Percentiles rank a stretch among this genome's conserved stretches.
Conservation (phyloP, 2,888 invertebrate species). For the Cosmopolites sordidus region DNA sequence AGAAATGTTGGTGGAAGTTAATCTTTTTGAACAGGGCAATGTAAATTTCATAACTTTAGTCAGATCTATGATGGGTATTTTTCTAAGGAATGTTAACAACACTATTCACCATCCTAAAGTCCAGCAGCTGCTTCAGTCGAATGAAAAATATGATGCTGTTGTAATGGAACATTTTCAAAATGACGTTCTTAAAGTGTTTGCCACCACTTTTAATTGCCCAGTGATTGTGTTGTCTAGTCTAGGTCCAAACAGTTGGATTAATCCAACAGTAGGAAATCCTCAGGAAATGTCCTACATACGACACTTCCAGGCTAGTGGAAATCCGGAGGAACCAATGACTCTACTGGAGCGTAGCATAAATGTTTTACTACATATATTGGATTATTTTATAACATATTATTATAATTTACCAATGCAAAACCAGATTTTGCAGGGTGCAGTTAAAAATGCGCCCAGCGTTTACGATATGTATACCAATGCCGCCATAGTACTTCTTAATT, state of each 20-base stretch:
- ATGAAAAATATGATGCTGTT: too few relatives aligned
- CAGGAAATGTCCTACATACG: constrained; percentile 46
- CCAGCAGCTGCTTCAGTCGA: constrained; percentile 38
- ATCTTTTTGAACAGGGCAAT: too few relatives aligned
- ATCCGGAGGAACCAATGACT: constrained; percentile 12
- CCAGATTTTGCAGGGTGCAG: background rate
- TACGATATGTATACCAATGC: too few relatives aligned
- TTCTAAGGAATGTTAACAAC: too few relatives aligned
- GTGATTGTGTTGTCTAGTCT: too few relatives aligned
- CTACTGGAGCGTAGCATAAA: constrained; percentile 56
- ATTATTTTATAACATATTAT: background rate
- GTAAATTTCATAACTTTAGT: too few relatives aligned
- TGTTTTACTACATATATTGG: constrained; percentile 37
- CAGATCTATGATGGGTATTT: too few relatives aligned
- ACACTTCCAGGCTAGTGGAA: background rate
- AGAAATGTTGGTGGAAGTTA: too few relatives aligned
- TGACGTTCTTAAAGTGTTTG: constrained; percentile 53
- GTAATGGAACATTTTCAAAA: constrained; percentile 51
- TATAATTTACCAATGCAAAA: background rate
- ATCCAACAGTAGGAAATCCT: constrained; percentile 50
- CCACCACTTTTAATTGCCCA: too few relatives aligned
- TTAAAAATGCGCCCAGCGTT: constrained; percentile 34
- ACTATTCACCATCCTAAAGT: constrained; percentile 33
- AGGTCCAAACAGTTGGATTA: too few relatives aligned
- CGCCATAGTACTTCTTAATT: too few relatives aligned